phyloP scores from a whole-genome alignment of 2,797 vertebrate genomes.

The Odontamblyopus lacepedii region DNA sequence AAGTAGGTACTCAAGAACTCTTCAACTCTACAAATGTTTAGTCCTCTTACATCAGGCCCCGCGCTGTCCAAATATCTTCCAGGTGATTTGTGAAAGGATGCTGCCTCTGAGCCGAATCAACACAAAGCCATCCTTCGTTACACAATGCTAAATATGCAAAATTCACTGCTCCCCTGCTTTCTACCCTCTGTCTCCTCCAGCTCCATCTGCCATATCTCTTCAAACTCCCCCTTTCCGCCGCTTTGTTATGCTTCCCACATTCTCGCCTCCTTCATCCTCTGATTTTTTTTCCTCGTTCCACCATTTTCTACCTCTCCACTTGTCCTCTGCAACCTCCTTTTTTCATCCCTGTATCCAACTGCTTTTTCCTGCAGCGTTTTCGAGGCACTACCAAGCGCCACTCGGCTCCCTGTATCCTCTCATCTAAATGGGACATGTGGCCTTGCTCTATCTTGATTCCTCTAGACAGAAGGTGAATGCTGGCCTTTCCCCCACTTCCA shows the following conservation, averaged over 20 bases:
- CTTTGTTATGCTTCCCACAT: slow-evolving; percentile 63
- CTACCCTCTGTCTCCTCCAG: slow-evolving; percentile 49
- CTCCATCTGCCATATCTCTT: slow-evolving; percentile 66
- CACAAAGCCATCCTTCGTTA: slow-evolving; percentile 48
- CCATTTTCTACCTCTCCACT: slow-evolving; percentile 39
- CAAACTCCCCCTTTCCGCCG: slow-evolving; percentile 43
- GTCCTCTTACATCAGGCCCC: slow-evolving; percentile 34
- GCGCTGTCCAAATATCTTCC: slow-evolving; percentile 28
- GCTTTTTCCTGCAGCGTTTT: slow-evolving; percentile 41
- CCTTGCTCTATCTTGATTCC: slow-evolving; percentile 65
- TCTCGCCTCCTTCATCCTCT: slow-evolving; percentile 43
- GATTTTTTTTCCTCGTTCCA: slow-evolving; percentile 27
- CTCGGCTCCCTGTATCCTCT: slow-evolving; percentile 65
- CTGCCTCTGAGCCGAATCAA: slow-evolving; percentile 51
- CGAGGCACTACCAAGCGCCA: slow-evolving; percentile 63
- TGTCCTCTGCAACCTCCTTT: slow-evolving; percentile 51
- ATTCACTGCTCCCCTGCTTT: slow-evolving; percentile 56
- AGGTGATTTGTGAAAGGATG: slow-evolving; percentile 49
- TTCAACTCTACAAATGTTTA: background rate
- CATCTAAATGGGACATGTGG: slow-evolving; percentile 67
- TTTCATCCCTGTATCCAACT: slow-evolving; percentile 40
- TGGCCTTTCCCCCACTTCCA: slow-evolving; percentile 54
- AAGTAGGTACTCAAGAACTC: too few species aligned
- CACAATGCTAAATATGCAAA: slow-evolving; percentile 66
- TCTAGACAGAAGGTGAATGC: slow-evolving; percentile 59